Conservation (phyloP, 2,888 invertebrate genomes). For the Volucella inanis region DNA sequence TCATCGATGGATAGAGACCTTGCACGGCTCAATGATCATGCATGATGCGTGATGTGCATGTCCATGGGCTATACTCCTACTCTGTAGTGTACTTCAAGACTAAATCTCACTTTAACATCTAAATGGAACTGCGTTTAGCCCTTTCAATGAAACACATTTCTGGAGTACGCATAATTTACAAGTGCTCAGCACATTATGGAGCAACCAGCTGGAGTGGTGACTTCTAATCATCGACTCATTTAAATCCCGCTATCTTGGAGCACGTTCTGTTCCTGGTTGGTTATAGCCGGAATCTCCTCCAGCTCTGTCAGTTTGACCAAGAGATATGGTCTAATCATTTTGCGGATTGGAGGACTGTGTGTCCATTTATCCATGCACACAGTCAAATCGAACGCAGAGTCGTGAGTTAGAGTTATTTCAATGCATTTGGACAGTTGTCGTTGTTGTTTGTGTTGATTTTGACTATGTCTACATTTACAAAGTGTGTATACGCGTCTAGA, state of each 20-base stretch:
- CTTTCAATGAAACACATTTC: conserved; percentile 4
- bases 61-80: conserved; percentile 21
- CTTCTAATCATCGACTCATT: conserved; percentile 68
- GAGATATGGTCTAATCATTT: conserved; percentile 72
- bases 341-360: conserved; percentile 43
- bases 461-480: conserved; percentile 22
- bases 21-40: conserved; percentile 25
- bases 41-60: conserved; percentile 56
- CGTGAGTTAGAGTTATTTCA: conserved; percentile 74
- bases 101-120: conserved; percentile 32
- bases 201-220: conserved; percentile 26
- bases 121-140: conserved; percentile 42
- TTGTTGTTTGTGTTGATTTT: conserved; percentile 35
- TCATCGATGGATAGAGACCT: conserved; percentile 21
- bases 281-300: conserved; percentile 16
- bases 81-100: no score
- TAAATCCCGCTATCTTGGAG: conserved; percentile 39
- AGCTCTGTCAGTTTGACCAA: conserved; percentile 73
- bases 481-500: conserved; percentile 68
- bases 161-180: conserved; percentile 65
- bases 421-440: conserved; percentile 70
- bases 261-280: conserved; percentile 62
- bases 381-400: conserved; percentile 74
- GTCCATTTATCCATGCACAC: conserved; percentile 39
- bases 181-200: conserved; percentile 40